Conservation (phyloP, 2,113 vertebrate species). For the Dendrocopos noguchii region DNA sequence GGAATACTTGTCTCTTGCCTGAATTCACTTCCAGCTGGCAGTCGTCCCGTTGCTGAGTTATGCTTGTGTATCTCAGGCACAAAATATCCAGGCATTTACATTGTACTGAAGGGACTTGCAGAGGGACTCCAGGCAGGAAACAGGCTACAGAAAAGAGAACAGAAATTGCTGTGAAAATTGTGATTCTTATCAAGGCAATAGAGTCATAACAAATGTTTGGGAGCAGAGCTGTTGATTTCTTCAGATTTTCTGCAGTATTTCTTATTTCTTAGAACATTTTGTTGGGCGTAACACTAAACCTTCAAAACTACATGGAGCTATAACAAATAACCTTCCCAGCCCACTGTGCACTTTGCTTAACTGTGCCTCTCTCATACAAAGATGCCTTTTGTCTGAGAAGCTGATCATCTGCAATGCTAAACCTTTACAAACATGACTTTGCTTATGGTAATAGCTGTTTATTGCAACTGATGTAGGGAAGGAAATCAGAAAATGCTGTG, state of each 20-base stretch:
- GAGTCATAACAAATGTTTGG: neutral
- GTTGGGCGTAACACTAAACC: neutral
- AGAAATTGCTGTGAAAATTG: neutral
- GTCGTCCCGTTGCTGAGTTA: neutral
- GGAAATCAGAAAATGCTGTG: neutral
- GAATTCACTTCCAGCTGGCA: neutral
- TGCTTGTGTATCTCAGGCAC: neutral
- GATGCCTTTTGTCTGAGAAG: neutral
- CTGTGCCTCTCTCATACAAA: neutral
- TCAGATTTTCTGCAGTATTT: neutral
- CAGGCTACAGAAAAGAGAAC: neutral
- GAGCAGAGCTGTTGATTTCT: neutral
- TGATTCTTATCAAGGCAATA: neutral
- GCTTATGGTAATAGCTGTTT: neutral
- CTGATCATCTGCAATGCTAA: neutral
- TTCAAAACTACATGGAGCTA: neutral
- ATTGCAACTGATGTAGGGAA: neutral
- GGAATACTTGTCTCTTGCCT: neutral
- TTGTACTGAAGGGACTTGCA: neutral
- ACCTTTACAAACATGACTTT: neutral
- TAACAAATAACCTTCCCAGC: neutral
- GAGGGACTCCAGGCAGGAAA: neutral
- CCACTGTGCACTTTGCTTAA: neutral
- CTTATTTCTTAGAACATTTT: neutral
- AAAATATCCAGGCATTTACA: neutral